A percentile compares a stretch with the other conserved stretches of the same genome.
phyloP scores from a whole-genome alignment of 2,888 invertebrate species.

The Drosophila neotestacea region DNA sequence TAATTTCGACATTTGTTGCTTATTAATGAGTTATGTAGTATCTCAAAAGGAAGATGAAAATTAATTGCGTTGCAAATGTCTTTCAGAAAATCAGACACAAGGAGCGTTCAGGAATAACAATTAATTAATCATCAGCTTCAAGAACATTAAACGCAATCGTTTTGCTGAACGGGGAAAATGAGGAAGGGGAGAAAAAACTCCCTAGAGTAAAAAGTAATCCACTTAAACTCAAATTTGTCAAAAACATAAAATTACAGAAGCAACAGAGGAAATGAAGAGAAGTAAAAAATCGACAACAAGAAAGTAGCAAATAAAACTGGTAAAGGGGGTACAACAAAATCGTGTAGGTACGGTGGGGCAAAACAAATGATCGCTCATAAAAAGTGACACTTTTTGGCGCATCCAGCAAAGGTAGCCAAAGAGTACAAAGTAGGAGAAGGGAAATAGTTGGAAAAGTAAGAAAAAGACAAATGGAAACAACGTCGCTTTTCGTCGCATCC shows the following conservation, averaged over 20 bases:
- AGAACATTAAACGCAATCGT: constrained; percentile 37
- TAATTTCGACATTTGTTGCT: constrained; percentile 14
- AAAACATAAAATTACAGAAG: constrained; percentile 65
- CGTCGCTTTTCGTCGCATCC: constrained; percentile 67
- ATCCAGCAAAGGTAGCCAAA: constrained; percentile 35
- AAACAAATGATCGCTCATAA: constrained; percentile 80
- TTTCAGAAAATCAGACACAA: constrained; percentile 26
- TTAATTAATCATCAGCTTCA: constrained; percentile 72
- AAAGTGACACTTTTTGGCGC: constrained; percentile 76
- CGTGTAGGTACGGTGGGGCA: constrained; percentile 15
- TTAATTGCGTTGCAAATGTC: constrained; percentile 53
- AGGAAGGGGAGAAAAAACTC: constrained; percentile 9
- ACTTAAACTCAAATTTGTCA: constrained; percentile 81
- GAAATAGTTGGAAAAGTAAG: constrained; percentile 1
- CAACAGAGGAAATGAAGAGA: constrained; percentile 26
- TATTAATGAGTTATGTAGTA: constrained; percentile 38
- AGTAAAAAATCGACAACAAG: constrained; percentile 49
- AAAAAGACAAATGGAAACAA: constrained; percentile 17
- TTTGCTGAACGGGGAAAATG: not conserved
- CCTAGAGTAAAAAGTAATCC: constrained; percentile 72
- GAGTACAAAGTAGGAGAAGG: not conserved
- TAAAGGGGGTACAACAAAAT: constrained; percentile 34
- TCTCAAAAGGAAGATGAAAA: constrained; percentile 59
- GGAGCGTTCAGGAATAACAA: constrained; percentile 42
- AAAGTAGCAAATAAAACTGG: constrained; percentile 54